Evolutionary conservation across 2,113 vertebrate species (phyloP).

Genomic region (Ameiurus melas): DNA sequence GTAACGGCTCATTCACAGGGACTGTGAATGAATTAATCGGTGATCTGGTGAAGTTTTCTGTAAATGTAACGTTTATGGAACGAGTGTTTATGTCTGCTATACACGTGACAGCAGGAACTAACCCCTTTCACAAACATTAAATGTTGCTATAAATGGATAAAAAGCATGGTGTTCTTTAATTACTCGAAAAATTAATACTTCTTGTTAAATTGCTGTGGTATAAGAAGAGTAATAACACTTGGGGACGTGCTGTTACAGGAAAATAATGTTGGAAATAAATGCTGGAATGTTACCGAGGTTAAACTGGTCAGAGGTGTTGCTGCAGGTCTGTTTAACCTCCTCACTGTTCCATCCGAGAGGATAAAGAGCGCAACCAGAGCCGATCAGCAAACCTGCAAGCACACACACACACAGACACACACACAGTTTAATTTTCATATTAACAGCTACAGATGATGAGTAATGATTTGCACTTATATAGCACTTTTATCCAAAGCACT

Average conservation of each 20-base stretch:
- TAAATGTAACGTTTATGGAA: background rate
- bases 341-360: conserved; percentile 97
- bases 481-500: too few species aligned
- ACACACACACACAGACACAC: conserved; percentile 33
- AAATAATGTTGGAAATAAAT: background rate
- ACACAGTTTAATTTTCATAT: background rate
- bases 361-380: conserved; percentile 93
- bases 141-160: background rate
- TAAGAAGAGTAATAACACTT: background rate
- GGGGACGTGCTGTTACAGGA: background rate
- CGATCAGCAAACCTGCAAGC: conserved; percentile 85
- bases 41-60: background rate
- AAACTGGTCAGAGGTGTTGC: conserved; percentile 90
- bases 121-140: background rate
- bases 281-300: conserved; percentile 80
- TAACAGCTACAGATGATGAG: background rate
- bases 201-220: background rate
- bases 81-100: background rate
- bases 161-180: background rate
- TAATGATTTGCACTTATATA: too few species aligned
- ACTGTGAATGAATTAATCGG: too few species aligned
- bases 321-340: conserved; percentile 92
- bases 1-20: background rate
- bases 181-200: too few species aligned
- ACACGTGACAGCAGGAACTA: background rate